Evolutionary conservation across 2,797 vertebrate species (phyloP).

Genomic region (Neopelma chrysocephalum): DNA sequence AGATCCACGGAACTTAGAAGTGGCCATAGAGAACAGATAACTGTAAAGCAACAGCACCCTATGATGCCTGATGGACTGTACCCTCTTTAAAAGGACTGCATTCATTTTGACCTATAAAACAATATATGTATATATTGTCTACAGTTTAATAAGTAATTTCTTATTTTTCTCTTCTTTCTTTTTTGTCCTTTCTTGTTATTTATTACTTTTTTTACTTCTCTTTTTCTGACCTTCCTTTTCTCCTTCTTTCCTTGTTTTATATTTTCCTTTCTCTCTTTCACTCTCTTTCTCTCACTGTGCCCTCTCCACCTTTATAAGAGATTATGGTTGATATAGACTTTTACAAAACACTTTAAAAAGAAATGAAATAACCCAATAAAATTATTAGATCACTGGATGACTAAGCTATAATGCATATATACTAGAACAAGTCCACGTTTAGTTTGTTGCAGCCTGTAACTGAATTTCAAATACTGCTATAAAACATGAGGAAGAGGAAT

Average conservation of each 20-base stretch:
- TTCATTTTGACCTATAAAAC: conserved; percentile 28
- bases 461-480: conserved; percentile 37
- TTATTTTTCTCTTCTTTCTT: background rate
- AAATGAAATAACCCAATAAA: background rate
- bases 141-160: background rate
- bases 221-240: background rate
- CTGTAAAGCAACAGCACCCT: background rate
- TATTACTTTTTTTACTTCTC: background rate
- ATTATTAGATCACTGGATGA: background rate
- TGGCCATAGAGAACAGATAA: background rate
- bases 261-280: background rate
- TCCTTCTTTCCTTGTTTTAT: background rate
- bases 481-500: background rate
- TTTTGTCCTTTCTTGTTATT: background rate
- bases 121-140: background rate
- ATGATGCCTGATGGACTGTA: background rate
- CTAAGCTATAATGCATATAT: background rate
- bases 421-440: conserved; percentile 27
- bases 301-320: background rate
- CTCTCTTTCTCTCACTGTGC: background rate
- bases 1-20: background rate
- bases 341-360: background rate
- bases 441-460: background rate
- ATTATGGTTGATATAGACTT: background rate
- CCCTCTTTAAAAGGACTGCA: background rate